Evolutionary conservation across 1,140 invertebrate species (phyloP), one percentile per base, ranked within the genome.

Genomic region (Calliphora vicina): DNA sequence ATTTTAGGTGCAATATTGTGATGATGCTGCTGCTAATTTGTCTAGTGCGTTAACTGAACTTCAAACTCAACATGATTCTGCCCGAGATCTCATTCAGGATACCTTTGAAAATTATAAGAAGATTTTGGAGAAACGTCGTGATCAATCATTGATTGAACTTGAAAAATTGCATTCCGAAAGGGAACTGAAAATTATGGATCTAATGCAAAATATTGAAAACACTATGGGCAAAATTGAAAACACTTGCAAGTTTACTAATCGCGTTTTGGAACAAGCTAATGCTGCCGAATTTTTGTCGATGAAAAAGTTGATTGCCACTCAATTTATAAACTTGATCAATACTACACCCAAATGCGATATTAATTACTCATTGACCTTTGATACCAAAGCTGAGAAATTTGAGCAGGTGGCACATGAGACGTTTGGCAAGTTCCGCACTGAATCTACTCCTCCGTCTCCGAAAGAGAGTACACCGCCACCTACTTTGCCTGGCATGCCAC

Each of bases 151-250:
- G 2, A 92, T 94, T 83, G 94, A 97, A 87, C 92, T 98, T 20
- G 95, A 96, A 85, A 92, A 93, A 85, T 90, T 97, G 76, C 97
- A 98, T 89, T 96, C 95, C 35, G 93, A 95, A 86, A 93, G 96
- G 85, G 97, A 98, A 91, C 91, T 98, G 5, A 94, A 95, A 90
- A 94, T 97, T 25, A 97, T 97, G 96, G 96, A 97, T 86, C 92
- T 95, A 45, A 95, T 96, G 87, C 94, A 97, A 90, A 93, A 93
- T 84, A 92, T 97, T 74, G 94, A 96, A 87, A 95, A 96, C 88
- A 94, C 93, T 4, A 93, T 95, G 84, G 96, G 95, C 84, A 95
- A 94, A 86, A 95, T 98, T 83, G 95, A 97, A 87, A 94, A 96
- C 89, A 96, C 96, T 20, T 96, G 94, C 85, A 95, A 95, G 85